Conservation (phyloP, 2,888 invertebrate species). For the Chrysomela aeneicollis region DNA sequence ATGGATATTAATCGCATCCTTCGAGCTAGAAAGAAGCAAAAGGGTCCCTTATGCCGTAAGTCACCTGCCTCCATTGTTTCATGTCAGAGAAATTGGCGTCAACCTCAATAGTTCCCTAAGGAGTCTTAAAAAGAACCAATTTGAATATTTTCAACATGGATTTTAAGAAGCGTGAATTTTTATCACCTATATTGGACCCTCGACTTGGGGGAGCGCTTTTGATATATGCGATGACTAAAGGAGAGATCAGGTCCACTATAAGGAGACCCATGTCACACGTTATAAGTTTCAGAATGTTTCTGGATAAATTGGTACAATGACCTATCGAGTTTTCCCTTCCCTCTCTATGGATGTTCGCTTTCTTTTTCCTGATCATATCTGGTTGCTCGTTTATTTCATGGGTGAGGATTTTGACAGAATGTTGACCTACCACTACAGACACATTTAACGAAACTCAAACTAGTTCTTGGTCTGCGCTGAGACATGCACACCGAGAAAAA, state of each 20-base stretch:
- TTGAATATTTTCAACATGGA: conserved; percentile 67
- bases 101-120: conserved; percentile 63
- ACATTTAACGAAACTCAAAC: no score
- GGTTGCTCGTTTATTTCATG: no score
- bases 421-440: no score
- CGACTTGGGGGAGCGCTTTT: conserved; percentile 47
- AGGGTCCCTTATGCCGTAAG: conserved; percentile 53
- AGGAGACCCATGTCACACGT: conserved; percentile 34
- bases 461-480: no score
- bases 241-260: conserved; percentile 43
- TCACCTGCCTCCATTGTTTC: conserved; percentile 60
- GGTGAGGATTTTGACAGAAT: no score
- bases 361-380: no score
- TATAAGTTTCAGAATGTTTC: conserved; percentile 38
- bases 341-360: background rate
- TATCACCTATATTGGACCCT: conserved; percentile 61
- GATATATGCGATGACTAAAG: conserved; percentile 50
- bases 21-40: conserved; percentile 52
- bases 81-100: conserved; percentile 65
- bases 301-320: conserved; percentile 34
- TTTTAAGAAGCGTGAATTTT: conserved; percentile 65
- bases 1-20: conserved; percentile 54
- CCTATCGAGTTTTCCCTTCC: conserved; percentile 17
- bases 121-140: conserved; percentile 64
- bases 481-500: no score